A percentile compares a stretch with the other conserved stretches of the same genome.
These are phyloP conservation scores for Paedocypris sp. DNA, from an alignment of 2,113 vertebrate genomes.

Conservation along the genomic window DNA sequence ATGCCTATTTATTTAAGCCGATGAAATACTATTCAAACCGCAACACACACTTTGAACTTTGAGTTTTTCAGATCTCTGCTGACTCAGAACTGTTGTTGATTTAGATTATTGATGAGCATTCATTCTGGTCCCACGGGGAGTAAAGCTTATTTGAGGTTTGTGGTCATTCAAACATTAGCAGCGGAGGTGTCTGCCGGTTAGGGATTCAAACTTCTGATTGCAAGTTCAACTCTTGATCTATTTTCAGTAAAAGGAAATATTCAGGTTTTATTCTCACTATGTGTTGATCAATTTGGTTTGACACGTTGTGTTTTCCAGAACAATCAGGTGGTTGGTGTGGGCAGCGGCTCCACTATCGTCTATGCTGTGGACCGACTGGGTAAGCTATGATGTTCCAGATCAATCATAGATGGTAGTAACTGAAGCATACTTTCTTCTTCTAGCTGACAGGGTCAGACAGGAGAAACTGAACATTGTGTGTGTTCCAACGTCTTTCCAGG, in stretches of 20 bases:
- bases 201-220: too few species aligned
- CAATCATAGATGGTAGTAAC: background rate
- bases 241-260: too few species aligned
- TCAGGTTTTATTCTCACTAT: background rate
- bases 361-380: constrained; percentile 86
- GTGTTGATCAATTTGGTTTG: background rate
- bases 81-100: background rate
- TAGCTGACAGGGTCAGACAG: constrained; percentile 83
- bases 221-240: too few species aligned
- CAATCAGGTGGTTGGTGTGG: constrained; percentile 89
- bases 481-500: constrained; percentile 95
- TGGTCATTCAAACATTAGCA: too few species aligned
- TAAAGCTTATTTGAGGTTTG: too few species aligned
- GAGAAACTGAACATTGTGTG: constrained; percentile 86
- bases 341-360: constrained; percentile 92
- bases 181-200: too few species aligned
- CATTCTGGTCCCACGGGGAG: too few species aligned
- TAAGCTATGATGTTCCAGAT: constrained; percentile 46
- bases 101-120: too few species aligned
- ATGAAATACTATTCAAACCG: too few species aligned
- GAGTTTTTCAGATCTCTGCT: background rate
- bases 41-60: background rate
- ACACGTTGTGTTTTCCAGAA: constrained; percentile 61
- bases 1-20: too few species aligned
- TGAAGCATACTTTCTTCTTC: constrained; percentile 25